phyloP scores from a whole-genome alignment of 1,140 invertebrate species.

The Leucophenga varia region DNA sequence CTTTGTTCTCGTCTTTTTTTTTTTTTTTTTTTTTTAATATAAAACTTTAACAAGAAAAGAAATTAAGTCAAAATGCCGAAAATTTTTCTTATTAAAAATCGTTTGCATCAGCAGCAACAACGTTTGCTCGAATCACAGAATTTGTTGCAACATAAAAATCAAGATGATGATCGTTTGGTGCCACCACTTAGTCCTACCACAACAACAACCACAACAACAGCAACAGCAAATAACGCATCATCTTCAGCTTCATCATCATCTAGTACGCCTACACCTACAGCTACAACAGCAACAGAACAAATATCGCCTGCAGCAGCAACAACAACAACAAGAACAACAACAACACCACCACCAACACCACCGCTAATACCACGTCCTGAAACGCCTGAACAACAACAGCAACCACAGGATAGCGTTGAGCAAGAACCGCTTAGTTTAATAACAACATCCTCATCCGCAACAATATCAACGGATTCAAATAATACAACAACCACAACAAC shows the following conservation, averaged over 20 bases:
- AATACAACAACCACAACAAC: constrained; percentile 11
- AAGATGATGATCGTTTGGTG: constrained; percentile 52
- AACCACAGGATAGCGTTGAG: constrained; percentile 3
- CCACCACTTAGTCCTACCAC: constrained; percentile 54
- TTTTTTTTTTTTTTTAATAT: not conserved
- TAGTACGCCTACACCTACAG: constrained; percentile 4
- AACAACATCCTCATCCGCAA: constrained; percentile 3
- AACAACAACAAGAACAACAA: constrained; percentile 18
- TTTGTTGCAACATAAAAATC: constrained; percentile 60
- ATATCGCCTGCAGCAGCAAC: constrained; percentile 8
- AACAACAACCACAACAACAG: constrained; percentile 2
- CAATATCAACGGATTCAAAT: too few relatives aligned
- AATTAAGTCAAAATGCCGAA: constrained; percentile 73
- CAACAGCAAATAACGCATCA: not conserved
- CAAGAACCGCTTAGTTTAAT: constrained; percentile 38
- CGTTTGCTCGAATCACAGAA: constrained; percentile 77
- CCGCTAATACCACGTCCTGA: constrained; percentile 49
- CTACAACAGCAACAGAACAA: not conserved
- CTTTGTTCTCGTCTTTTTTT: not conserved
- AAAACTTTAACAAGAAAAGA: constrained; percentile 6
- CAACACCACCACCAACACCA: constrained; percentile 31
- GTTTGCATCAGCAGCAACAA: constrained; percentile 84
- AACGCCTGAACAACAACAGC: not conserved
- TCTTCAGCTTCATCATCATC: constrained; percentile 1
- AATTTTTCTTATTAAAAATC: constrained; percentile 85